Evolutionary conservation across 2,797 vertebrate genomes (phyloP).

Genomic region (Mormyrops boulengeri): DNA sequence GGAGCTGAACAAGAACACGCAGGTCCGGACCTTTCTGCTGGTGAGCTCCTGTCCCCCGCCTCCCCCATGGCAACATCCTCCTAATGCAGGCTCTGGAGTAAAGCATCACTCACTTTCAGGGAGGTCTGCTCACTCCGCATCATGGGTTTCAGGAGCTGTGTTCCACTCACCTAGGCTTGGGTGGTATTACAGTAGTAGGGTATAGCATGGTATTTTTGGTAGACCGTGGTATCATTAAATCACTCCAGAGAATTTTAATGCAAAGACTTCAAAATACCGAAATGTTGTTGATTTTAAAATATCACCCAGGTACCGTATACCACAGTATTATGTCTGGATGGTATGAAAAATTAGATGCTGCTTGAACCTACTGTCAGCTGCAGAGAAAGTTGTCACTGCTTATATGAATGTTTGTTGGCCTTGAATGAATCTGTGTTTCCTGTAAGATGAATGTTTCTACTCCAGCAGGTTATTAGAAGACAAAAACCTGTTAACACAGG

Average conservation of each 20-base stretch:
- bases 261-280: neutral
- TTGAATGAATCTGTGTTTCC: neutral
- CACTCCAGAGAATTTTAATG: neutral
- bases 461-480: neutral
- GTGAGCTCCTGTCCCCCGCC: conserved; percentile 59
- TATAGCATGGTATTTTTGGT: neutral
- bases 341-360: neutral
- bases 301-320: neutral
- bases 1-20: conserved; percentile 92
- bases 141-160: neutral
- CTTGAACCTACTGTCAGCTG: neutral
- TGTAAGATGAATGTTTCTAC: neutral
- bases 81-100: neutral
- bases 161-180: neutral
- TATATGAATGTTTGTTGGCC: neutral
- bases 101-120: neutral
- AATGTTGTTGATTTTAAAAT: neutral
- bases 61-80: neutral
- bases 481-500: neutral
- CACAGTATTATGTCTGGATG: neutral
- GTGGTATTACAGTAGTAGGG: neutral
- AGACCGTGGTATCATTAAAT: neutral
- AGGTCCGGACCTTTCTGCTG: conserved; percentile 87
- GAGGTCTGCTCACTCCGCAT: neutral
- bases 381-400: neutral